Evolutionary conservation across 2,113 vertebrate species (phyloP).

Genomic region (Galemys pyrenaicus): DNA sequence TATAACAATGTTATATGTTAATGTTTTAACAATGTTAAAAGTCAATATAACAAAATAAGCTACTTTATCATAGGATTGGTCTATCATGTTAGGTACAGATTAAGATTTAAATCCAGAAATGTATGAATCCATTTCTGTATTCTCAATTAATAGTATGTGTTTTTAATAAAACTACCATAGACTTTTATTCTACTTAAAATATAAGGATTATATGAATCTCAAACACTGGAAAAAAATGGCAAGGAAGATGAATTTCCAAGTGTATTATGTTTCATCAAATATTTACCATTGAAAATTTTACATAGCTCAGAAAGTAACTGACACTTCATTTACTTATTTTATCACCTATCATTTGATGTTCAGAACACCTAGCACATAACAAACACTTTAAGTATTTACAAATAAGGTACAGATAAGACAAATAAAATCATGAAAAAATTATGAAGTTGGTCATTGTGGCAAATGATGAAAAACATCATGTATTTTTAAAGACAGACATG

Average conservation of each 20-base stretch:
- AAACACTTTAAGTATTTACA: background rate
- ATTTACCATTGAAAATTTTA: background rate
- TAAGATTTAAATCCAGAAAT: background rate
- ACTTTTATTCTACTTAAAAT: background rate
- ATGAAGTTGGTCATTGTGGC: background rate
- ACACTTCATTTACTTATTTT: background rate
- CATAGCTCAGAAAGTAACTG: background rate
- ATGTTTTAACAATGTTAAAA: background rate
- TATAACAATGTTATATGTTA: background rate
- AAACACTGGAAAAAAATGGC: background rate
- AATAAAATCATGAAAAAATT: background rate
- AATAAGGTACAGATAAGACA: background rate
- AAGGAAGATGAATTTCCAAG: background rate
- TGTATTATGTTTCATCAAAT: background rate
- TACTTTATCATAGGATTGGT: background rate
- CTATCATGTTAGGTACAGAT: background rate
- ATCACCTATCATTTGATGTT: slow-evolving; percentile 2
- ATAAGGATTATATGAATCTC: background rate
- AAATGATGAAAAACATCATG: background rate
- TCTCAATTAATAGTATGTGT: background rate
- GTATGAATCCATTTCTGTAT: background rate
- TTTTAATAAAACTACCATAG: background rate
- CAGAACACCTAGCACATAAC: background rate
- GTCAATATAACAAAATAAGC: background rate
- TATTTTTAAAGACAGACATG: background rate